These are phyloP conservation scores for Megalops cyprinoides DNA, from an alignment of 2,797 vertebrate genomes.

Conservation along the genomic window DNA sequence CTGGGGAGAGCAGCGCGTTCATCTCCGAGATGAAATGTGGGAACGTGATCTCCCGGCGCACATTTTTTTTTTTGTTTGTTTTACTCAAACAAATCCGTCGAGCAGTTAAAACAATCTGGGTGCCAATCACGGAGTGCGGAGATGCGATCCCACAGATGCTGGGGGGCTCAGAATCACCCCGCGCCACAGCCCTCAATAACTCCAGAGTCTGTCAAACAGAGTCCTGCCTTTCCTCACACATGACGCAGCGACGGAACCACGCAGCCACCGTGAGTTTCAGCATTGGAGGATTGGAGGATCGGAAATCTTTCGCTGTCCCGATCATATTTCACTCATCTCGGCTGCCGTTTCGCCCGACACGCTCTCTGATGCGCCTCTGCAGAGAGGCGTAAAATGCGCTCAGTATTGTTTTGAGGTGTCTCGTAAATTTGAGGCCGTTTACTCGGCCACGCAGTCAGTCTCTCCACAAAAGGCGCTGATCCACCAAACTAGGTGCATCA, in stretches of 20 bases:
- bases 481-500: neutral
- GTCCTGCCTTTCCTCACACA: neutral
- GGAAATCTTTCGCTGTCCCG: neutral
- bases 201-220: neutral
- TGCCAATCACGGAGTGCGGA: neutral
- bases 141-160: neutral
- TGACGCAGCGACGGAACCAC: neutral
- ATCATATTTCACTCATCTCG: neutral
- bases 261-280: no score
- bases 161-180: neutral
- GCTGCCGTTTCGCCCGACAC: neutral
- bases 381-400: neutral
- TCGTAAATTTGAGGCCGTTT: neutral
- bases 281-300: conserved; percentile 12
- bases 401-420: neutral
- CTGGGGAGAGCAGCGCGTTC: neutral
- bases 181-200: neutral
- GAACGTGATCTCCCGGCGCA: neutral
- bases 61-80: neutral
- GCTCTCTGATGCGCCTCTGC: neutral
- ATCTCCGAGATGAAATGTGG: neutral
- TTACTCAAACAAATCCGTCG: neutral
- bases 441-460: neutral
- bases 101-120: conserved; percentile 5
- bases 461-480: neutral